These are phyloP conservation scores for Parotocinclus haroldoi DNA, from an alignment of 2,797 vertebrate species.

Conservation along the genomic window DNA sequence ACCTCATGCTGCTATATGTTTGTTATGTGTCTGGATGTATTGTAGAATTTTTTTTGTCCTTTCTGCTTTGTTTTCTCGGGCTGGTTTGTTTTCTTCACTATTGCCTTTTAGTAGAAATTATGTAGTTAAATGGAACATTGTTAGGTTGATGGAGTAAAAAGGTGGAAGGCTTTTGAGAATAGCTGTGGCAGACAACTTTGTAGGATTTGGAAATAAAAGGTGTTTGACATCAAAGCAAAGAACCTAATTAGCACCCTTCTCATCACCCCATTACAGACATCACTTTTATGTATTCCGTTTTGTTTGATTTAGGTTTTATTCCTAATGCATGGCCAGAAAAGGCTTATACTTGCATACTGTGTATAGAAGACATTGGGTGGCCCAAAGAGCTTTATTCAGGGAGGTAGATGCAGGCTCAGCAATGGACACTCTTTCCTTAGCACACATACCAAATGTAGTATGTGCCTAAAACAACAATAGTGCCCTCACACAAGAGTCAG, in stretches of 20 bases:
- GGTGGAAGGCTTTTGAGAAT: conserved; percentile 54
- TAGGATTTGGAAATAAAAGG: conserved; percentile 70
- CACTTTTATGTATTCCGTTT: conserved; percentile 50
- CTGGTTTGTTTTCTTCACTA: conserved; percentile 44
- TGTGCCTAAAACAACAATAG: too few relatives aligned
- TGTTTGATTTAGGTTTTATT: conserved; percentile 58
- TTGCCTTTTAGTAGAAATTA: conserved; percentile 61
- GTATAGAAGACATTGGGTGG: conserved; percentile 49
- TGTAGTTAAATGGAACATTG: conserved; percentile 60
- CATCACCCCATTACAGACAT: conserved; percentile 52
- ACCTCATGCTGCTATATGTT: too few relatives aligned
- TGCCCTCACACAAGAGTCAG: too few relatives aligned
- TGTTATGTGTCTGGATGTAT: too few relatives aligned
- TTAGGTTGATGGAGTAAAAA: conserved; percentile 65
- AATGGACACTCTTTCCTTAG: neutral
- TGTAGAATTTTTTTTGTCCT: conserved; percentile 16
- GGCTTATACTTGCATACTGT: conserved; percentile 57
- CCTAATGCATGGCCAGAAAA: conserved; percentile 54
- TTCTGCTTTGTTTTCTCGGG: conserved; percentile 30
- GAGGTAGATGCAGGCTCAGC: neutral
- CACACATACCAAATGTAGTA: neutral
- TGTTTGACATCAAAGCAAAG: conserved; percentile 71
- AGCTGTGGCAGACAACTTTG: conserved; percentile 68
- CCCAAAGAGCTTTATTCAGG: conserved; percentile 16
- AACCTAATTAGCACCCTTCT: conserved; percentile 69